Evolutionary conservation across 2,888 invertebrate species (phyloP).

Genomic region (Phalangium opilio): DNA sequence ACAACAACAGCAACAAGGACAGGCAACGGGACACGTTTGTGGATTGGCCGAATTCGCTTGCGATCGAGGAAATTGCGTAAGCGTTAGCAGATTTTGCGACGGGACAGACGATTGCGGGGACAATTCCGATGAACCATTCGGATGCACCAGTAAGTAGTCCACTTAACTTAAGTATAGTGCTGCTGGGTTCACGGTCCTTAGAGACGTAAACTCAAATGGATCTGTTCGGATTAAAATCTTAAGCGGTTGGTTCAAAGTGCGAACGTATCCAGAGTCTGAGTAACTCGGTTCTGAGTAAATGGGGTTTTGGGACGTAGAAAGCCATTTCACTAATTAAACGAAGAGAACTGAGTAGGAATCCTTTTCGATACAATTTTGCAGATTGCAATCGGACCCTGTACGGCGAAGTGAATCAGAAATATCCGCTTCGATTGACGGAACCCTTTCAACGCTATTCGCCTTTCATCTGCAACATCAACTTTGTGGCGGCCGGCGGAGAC

Average conservation of each 20-base stretch:
- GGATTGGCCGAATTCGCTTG: neutral
- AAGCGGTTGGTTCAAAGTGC: no score
- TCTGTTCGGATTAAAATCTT: no score
- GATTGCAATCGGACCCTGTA: slow-evolving; percentile 70
- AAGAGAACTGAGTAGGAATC: no score
- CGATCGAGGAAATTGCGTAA: slow-evolving; percentile 31
- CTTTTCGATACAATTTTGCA: slow-evolving; percentile 25
- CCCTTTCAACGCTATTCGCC: slow-evolving; percentile 59
- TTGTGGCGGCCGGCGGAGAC: slow-evolving; percentile 59
- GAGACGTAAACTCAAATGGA: no score
- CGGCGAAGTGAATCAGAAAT: slow-evolving; percentile 63
- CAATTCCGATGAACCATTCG: slow-evolving; percentile 55
- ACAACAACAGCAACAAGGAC: no score
- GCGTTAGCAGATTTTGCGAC: slow-evolving; percentile 58
- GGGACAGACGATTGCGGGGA: slow-evolving; percentile 61
- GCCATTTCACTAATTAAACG: no score
- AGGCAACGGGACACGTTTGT: neutral
- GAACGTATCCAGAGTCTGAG: no score
- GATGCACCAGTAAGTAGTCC: slow-evolving; percentile 57
- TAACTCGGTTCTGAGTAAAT: no score
- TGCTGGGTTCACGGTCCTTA: no score
- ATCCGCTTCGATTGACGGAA: slow-evolving; percentile 52
- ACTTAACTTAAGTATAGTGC: no score
- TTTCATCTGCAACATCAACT: slow-evolving; percentile 64
- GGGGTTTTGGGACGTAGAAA: no score